Base-by-base conservation (phyloP, 2,797 vertebrate genomes). In the Anguilla obscura region DNA sequence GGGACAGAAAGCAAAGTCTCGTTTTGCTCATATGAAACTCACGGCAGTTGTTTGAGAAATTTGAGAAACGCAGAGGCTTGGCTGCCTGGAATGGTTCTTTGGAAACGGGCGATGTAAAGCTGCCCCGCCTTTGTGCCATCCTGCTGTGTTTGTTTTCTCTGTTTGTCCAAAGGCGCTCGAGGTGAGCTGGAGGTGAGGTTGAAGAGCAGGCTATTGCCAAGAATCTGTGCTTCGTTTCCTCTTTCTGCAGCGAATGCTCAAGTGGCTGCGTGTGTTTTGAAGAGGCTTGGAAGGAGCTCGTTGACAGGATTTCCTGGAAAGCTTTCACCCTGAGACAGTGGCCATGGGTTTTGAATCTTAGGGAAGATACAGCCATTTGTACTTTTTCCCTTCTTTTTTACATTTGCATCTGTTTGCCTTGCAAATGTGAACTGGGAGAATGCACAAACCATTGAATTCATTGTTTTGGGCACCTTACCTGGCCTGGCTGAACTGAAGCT, bases 81-180 rank as follows among this genome's bases (percentile, higher is more conserved):
- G n/a, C 24, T 60, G 1, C 76, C n/a, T 24, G 33, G 36, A 86
- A 40, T 56, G 71, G 90, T 88, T 90, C 36, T 88, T 87, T 52
- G 84, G 69, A 87, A 71, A 87, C 50, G 1, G 71, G 8, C 18
- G 10, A 60, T 33, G 9, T 58, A 9, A 79, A 87, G 27, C 54
- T 36, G 1, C 21, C 79, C 24, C 58, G 63, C 58, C 54, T 79
- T 86, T 90, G 87, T 91, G 92, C 92, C 84, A 69, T 90, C 50
- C 83, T 10, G 87, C 52, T 89, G 66, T 92, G 88, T 93, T 91
- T 94, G 91, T 85, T 90, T 85, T 88, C 60, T 2, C 24, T 93
- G 91, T 94, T 94, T 93, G 92, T 87, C 18, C 30, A 36, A 90
- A 54, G 54, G 89, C 89, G 88, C 52, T 30, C 24, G 8, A 74